Evolutionary conservation across 2,113 vertebrate genomes (phyloP).

Genomic region (Antigone vipio): DNA sequence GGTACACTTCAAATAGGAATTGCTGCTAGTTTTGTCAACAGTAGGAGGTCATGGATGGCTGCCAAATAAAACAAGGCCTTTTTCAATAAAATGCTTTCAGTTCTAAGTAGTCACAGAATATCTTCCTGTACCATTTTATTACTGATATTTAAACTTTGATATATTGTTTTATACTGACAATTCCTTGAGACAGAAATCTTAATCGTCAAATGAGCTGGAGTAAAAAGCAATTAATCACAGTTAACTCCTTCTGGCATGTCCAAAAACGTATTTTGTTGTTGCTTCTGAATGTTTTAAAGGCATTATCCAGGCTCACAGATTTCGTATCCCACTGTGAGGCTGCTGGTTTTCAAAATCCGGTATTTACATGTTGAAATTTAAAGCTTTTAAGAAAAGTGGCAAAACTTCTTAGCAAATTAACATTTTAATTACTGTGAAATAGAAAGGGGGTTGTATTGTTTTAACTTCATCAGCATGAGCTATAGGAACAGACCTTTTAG

Average conservation of each 20-base stretch:
- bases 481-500: neutral
- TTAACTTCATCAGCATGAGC: neutral
- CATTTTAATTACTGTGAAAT: constrained; percentile 45
- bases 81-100: constrained; percentile 67
- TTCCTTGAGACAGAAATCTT: constrained; percentile 64
- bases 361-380: constrained; percentile 30
- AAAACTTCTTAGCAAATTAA: constrained; percentile 5
- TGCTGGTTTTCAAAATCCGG: constrained; percentile 16
- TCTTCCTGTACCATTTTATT: constrained; percentile 59
- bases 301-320: constrained; percentile 56
- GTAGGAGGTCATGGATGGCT: constrained; percentile 74
- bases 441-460: neutral
- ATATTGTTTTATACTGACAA: constrained; percentile 54
- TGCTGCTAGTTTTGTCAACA: constrained; percentile 76
- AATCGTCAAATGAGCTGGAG: constrained; percentile 48
- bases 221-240: constrained; percentile 57
- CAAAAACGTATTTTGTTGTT: constrained; percentile 30
- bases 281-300: constrained; percentile 41
- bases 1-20: constrained; percentile 70
- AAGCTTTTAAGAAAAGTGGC: constrained; percentile 31
- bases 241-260: constrained; percentile 42
- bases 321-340: constrained; percentile 41
- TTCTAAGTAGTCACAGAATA: constrained; percentile 56
- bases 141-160: constrained; percentile 69
- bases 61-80: constrained; percentile 76